Evolutionary conservation across 2,113 vertebrate genomes (phyloP), one percentile per base, ranked within the genome.

Genomic region (Rhynchopsitta pachyrhyncha): DNA sequence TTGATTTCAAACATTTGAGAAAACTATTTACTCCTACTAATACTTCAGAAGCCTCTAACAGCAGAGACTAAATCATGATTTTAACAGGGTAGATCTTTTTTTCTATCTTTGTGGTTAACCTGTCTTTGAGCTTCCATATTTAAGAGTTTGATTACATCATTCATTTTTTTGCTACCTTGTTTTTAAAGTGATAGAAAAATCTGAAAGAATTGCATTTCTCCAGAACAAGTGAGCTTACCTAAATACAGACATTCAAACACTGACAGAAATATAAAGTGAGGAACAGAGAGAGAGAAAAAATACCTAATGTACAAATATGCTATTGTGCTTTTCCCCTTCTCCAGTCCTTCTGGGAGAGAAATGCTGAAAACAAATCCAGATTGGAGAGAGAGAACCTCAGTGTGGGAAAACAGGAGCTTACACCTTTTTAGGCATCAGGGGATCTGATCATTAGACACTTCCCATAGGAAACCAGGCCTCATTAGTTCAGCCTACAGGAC

Each of bases 1-100:
- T 93, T 97, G 91, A 83, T 92, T 97, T 96, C 88, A 84, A 95
- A 66, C 50, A 85, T 94, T 96, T 93, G 88, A 96, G 57, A 78
- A 95, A 92, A 93, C 2, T 0, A 93, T 96, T 97, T 96, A 82
- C 67, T 96, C 60, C 37, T 64, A 41, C 55, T 74, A 35, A 27
- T 82, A 6, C 35, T 96, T 95, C 64, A 87, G 92, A 84, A 95
- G 29, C 23, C 77, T 63, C 44, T 88, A 75, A 85, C 42, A 87
- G 60, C 73, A 92, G 33, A 77, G 17, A 75, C 60, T 95, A 90
- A 97, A 90, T 94, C 35, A 77, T 41, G 50, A 7, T 82, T 96
- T 93, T 95, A 71, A 91, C 57, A 87, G n/a, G 80, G 31, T 20
- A 90, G 47, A 57, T 88, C 93, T 97, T 79, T 76, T 88, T 93